A percentile compares a stretch with the other conserved stretches of the same genome.
Conservation (phyloP, 2,113 vertebrate species). For the Pterophyllum scalare region DNA sequence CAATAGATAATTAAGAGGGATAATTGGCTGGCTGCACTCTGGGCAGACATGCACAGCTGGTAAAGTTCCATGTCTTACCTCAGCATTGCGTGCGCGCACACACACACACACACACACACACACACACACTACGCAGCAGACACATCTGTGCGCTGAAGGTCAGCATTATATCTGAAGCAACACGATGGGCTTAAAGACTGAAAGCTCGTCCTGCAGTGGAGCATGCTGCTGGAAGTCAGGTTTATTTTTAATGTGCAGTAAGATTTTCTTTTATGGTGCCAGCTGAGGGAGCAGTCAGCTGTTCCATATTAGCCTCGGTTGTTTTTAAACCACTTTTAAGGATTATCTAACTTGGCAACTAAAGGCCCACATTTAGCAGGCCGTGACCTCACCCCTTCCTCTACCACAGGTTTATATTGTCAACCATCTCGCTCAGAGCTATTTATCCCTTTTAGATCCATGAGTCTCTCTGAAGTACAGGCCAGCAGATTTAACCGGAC, state of each 20-base stretch:
- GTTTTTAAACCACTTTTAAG: conserved; percentile 41
- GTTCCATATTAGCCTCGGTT: conserved; percentile 27
- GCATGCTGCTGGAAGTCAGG: not conserved
- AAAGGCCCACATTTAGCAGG: conserved; percentile 32
- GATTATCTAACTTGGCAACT: conserved; percentile 36
- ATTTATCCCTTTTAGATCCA: conserved; percentile 53
- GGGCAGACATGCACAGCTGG: conserved; percentile 65
- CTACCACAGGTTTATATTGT: conserved; percentile 24
- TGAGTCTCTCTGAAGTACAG: conserved; percentile 57
- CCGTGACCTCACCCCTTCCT: conserved; percentile 8
- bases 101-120: too few relatives aligned
- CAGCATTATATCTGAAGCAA: conserved; percentile 6
- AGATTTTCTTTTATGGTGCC: not conserved
- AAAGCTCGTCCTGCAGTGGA: not conserved
- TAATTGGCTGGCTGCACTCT: conserved; percentile 75
- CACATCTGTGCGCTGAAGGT: conserved; percentile 41
- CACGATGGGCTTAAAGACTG: not conserved
- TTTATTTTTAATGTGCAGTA: not conserved
- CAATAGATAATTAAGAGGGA: conserved; percentile 83
- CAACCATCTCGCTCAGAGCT: conserved; percentile 30
- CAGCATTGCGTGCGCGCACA: not conserved
- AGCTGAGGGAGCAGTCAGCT: conserved; percentile 12
- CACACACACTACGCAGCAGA: not conserved
- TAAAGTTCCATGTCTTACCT: conserved; percentile 63
- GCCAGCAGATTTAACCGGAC: conserved; percentile 68